phyloP scores from a whole-genome alignment of 2,888 invertebrate genomes.

The Drosophila silvestris region DNA sequence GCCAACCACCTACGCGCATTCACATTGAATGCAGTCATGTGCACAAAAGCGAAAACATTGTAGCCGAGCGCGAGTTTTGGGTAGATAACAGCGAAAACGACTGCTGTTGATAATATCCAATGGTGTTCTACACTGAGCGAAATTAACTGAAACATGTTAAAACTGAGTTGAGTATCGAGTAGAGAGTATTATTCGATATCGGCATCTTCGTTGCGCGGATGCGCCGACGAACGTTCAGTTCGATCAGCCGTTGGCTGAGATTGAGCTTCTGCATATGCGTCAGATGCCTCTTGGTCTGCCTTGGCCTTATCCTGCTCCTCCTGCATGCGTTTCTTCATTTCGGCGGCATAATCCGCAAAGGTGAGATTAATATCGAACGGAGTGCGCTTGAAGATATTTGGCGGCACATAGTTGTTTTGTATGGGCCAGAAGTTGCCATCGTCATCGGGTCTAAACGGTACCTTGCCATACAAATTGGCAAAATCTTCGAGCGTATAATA shows the following conservation, averaged over 20 bases:
- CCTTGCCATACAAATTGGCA: slow-evolving; percentile 51
- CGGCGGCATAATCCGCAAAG: slow-evolving; percentile 71
- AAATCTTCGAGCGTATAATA: slow-evolving; percentile 69
- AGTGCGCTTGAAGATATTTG: slow-evolving; percentile 73
- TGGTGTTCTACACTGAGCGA: slow-evolving; percentile 38
- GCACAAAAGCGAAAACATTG: slow-evolving; percentile 72
- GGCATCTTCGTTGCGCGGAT: neutral
- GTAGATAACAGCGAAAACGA: slow-evolving; percentile 62
- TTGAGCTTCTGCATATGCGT: slow-evolving; percentile 2
- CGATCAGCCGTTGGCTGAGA: neutral
- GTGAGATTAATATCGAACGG: slow-evolving; percentile 82
- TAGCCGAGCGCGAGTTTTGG: slow-evolving; percentile 62
- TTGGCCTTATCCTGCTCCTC: slow-evolving; percentile 32
- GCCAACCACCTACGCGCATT: slow-evolving; percentile 14
- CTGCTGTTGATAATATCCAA: slow-evolving; percentile 27
- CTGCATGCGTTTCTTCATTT: slow-evolving; percentile 41
- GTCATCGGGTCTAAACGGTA: slow-evolving; percentile 67
- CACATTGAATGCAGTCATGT: slow-evolving; percentile 72
- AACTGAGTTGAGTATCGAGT: neutral
- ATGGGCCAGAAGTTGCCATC: slow-evolving; percentile 79
- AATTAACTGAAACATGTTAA: slow-evolving; percentile 6
- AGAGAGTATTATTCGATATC: neutral
- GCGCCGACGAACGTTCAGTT: neutral
- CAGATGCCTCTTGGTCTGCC: slow-evolving; percentile 34
- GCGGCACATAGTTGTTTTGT: slow-evolving; percentile 75